A percentile compares a stretch with the other conserved stretches of the same genome.
phyloP scores from a whole-genome alignment of 2,797 vertebrate species.

The Centroberyx gerrardi region DNA sequence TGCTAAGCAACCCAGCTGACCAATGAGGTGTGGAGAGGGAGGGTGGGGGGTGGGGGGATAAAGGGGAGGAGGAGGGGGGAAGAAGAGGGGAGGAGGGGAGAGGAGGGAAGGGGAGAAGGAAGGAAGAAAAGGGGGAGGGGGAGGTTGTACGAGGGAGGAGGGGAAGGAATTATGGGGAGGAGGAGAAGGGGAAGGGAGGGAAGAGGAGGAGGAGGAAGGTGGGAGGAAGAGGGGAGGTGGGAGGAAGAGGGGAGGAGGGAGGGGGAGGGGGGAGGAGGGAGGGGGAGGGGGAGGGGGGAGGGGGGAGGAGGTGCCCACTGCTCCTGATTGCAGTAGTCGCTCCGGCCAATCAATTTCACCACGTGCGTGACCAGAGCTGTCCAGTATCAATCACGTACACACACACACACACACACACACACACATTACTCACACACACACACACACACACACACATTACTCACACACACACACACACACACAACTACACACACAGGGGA shows the following conservation, averaged over 20 bases:
- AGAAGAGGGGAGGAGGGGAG: neutral
- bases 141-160: neutral
- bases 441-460: slow-evolving; percentile 2
- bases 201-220: neutral
- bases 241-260: neutral
- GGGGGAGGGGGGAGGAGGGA: neutral
- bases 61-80: neutral
- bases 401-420: slow-evolving; percentile 18
- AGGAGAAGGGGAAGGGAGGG: neutral
- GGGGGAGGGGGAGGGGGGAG: neutral
- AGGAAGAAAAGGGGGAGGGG: neutral
- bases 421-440: slow-evolving; percentile 14
- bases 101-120: neutral
- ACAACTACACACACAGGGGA: slow-evolving; percentile 12
- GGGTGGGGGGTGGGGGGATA: neutral
- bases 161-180: neutral
- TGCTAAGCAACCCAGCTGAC: slow-evolving; percentile 67
- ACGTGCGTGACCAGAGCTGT: slow-evolving; percentile 59
- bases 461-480: slow-evolving; percentile 5
- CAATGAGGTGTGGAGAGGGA: slow-evolving; percentile 50
- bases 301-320: slow-evolving; percentile 40
- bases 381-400: slow-evolving; percentile 51
- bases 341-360: slow-evolving; percentile 70
- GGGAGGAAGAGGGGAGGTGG: neutral
- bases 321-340: slow-evolving; percentile 65